Evolutionary conservation across 2,888 invertebrate genomes (phyloP), one percentile per base, ranked within the genome.

Genomic region (Loripinus fragilis): DNA sequence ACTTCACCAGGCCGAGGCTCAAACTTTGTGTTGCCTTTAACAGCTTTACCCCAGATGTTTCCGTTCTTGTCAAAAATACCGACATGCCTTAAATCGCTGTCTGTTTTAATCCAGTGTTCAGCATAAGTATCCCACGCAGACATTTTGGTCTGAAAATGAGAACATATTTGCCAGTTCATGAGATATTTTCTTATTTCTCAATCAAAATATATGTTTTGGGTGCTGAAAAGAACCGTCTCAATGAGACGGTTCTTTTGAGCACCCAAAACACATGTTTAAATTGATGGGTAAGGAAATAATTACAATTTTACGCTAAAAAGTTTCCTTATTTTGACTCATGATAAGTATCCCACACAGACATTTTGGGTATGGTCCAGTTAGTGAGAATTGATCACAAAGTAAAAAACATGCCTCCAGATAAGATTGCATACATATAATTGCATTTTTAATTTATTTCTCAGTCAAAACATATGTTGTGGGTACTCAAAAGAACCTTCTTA

Each of bases 81-180:
- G 2, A 60, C 28, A 8, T 60, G 60, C 1, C 20, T 33, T 20
- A 60, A 33, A 20, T 60, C 23, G 5, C 3, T 17, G 33, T 60
- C 60, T 7, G 60, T 60, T 2, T 33, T 60, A 17, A 60, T 17
- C 60, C 60, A 60, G 2, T 60, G 60, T 2, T 33, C 20, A 33
- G 60, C 60, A 33, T n/a, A 60, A 2, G 23, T 28, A 33, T 60
- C 33, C 60, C 60, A 60, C 7, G 38, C 5, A 20, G 60, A 30
- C 60, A 60, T 60, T 38, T 38, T 38, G n/a, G n/a, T 33, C 60
- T 60, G 60, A 60, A 60, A 60, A n/a, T n/a, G n/a, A n/a, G n/a
- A n/a, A n/a, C n/a, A n/a, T n/a, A n/a, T n/a, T n/a, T n/a, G n/a
- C n/a, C 33, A 33, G 7, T 45, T 8, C 38, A 38, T 38, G 7